Conservation (phyloP, 2,797 vertebrate species). For the Paratrypauchen microcephalus region DNA sequence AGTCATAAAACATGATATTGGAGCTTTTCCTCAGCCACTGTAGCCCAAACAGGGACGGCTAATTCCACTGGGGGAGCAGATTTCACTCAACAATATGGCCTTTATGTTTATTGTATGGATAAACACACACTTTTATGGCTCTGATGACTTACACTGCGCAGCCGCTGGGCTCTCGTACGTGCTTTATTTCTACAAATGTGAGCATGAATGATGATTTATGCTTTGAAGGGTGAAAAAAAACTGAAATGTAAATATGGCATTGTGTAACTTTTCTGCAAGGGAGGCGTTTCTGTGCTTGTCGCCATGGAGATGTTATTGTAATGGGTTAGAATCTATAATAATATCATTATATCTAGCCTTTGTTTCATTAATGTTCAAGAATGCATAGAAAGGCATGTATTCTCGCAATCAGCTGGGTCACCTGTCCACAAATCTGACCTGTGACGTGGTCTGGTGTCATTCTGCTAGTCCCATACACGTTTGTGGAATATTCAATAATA, state of each 20-base stretch:
- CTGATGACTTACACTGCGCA: background rate
- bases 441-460: no score
- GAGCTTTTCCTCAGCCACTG: constrained; percentile 3
- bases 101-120: constrained; percentile 6
- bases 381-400: no score
- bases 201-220: background rate
- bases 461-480: no score
- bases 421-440: no score
- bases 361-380: no score
- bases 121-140: constrained; percentile 3
- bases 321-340: no score
- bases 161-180: no score
- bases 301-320: no score
- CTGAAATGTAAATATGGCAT: background rate
- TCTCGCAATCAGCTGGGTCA: no score
- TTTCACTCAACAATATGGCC: constrained; percentile 4
- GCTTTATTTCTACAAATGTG: background rate
- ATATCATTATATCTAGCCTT: no score
- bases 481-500: no score
- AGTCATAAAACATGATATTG: constrained; percentile 15
- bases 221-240: background rate
- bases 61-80: constrained; percentile 6
- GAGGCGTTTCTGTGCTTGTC: no score
- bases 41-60: background rate
- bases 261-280: background rate